These are phyloP conservation scores for Heteractis magnifica DNA, from an alignment of 92 coral and sea anemone genomes.

Conservation along the genomic window DNA sequence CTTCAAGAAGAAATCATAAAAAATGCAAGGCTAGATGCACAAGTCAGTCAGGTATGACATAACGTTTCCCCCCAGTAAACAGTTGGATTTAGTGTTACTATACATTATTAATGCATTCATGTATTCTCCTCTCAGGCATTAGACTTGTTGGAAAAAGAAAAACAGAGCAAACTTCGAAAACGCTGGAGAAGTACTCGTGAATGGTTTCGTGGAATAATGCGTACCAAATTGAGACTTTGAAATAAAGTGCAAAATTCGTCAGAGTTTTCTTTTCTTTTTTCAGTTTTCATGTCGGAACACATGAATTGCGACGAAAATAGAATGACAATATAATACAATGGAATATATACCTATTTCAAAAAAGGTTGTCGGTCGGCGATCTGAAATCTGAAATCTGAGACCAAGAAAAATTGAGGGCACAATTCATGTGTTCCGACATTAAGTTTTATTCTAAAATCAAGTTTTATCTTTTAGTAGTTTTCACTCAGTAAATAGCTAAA, in stretches of 20 bases:
- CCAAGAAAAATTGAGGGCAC: too few species aligned
- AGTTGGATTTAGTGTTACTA: too few species aligned
- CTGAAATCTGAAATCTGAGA: too few species aligned
- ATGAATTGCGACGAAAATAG: background rate
- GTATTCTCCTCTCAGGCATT: background rate
- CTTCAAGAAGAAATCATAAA: conserved; percentile 1
- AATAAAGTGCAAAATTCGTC: background rate
- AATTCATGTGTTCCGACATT: too few species aligned
- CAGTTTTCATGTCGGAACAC: too few species aligned
- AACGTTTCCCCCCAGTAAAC: background rate
- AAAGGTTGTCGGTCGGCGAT: too few species aligned
- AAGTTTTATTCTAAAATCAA: too few species aligned
- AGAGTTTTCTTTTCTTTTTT: background rate
- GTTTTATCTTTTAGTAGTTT: too few species aligned
- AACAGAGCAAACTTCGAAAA: background rate
- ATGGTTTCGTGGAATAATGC: background rate
- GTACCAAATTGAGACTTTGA: background rate
- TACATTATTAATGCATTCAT: background rate
- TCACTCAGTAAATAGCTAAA: too few species aligned
- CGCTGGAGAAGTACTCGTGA: background rate
- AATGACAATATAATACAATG: background rate
- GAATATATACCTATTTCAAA: too few species aligned
- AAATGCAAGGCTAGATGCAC: conserved; percentile 15
- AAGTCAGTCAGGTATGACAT: conserved; percentile 12
- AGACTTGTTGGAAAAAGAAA: conserved; percentile 5